These are phyloP conservation scores for Nyctereutes procyonoides DNA, from an alignment of 2,113 vertebrate species.

Conservation along the genomic window DNA sequence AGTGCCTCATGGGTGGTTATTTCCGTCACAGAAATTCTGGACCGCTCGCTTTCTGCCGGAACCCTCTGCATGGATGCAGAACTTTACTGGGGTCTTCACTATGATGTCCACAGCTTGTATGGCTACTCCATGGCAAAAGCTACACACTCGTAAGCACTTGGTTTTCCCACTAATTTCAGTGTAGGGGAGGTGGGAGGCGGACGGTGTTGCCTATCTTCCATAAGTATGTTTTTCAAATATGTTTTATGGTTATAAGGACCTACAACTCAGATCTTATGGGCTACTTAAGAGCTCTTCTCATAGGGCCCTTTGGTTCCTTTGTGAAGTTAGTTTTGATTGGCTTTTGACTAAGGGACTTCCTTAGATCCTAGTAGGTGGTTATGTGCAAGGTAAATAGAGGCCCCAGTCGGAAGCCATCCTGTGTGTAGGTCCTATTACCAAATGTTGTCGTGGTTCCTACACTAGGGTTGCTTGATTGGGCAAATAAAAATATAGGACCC, in stretches of 20 bases:
- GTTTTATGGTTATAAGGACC: background rate
- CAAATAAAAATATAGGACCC: background rate
- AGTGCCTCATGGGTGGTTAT: background rate
- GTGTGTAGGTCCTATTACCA: background rate
- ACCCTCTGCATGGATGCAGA: constrained; percentile 96
- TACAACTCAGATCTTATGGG: background rate
- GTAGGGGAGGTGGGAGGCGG: background rate
- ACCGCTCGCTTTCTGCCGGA: constrained; percentile 90
- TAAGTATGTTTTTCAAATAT: background rate
- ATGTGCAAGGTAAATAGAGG: background rate
- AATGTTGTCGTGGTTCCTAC: background rate
- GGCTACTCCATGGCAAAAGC: constrained; percentile 94
- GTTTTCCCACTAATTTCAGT: background rate
- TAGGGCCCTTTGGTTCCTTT: background rate
- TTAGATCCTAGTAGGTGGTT: background rate
- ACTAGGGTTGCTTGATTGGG: background rate
- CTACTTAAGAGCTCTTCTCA: background rate
- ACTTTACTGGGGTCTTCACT: constrained; percentile 91
- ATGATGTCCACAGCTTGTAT: constrained; percentile 96
- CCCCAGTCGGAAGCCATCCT: background rate
- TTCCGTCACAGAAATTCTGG: constrained; percentile 88
- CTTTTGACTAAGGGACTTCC: background rate
- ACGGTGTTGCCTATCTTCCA: background rate
- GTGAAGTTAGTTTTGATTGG: background rate
- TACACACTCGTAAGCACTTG: constrained; percentile 89